These are phyloP conservation scores for Oenanthe oenanthe DNA, from an alignment of 2,113 vertebrate species.

Conservation along the genomic window DNA sequence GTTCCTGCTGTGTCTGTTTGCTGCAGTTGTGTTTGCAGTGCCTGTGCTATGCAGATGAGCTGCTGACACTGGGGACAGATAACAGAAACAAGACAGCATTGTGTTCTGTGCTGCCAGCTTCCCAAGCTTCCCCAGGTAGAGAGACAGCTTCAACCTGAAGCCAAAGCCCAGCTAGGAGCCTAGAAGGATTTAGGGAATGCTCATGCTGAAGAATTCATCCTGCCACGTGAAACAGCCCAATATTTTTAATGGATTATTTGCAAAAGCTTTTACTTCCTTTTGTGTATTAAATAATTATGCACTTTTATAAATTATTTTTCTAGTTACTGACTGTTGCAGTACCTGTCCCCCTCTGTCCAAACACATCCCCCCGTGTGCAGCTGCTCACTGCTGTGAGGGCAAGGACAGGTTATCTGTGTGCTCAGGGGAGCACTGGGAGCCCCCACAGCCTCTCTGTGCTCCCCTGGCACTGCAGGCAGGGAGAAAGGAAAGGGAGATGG, in stretches of 20 bases:
- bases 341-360: not conserved
- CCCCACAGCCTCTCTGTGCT: not conserved
- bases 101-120: not conserved
- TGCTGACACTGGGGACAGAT: conserved; percentile 15
- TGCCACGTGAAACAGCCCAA: not conserved
- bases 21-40: not conserved
- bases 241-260: not conserved
- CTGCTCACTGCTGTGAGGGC: not conserved
- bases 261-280: not conserved
- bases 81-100: not conserved
- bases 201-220: not conserved
- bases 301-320: not conserved
- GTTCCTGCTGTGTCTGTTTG: not conserved
- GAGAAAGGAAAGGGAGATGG: not conserved
- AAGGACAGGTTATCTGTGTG: not conserved
- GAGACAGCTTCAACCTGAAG: not conserved
- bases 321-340: not conserved
- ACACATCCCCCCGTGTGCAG: accelerated
- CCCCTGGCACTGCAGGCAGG: not conserved
- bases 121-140: not conserved
- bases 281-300: not conserved
- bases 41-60: conserved; percentile 7
- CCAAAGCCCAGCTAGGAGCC: not conserved
- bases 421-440: not conserved
- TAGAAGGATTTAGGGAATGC: not conserved